Evolutionary conservation across 2,113 vertebrate species (phyloP), one percentile per base, ranked within the genome.

Genomic region (Sciurus niger): DNA sequence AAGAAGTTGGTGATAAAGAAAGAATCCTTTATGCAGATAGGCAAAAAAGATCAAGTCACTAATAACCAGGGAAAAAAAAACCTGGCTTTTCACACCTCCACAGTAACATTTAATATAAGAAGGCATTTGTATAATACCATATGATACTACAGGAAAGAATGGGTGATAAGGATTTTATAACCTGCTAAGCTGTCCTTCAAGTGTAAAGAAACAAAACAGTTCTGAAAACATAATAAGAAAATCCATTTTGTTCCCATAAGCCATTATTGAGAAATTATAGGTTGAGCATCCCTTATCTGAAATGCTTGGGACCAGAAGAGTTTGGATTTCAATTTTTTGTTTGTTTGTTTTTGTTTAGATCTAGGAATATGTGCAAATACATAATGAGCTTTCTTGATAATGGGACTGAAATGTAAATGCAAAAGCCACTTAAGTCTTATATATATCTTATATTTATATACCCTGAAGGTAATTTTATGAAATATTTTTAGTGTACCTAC

Each of bases 161-260:
- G 25, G 55, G 20, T 91, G 55, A 82, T 55, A 84, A 84, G 77
- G 28, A 76, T 87, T 94, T 70, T 90, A 55, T 91, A 77, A 77
- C 30, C 55, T 87, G 22, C 43, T 84, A 70, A 95, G 51, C 40
- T 84, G 8, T 55, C 88, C 51, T 90, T 82, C n/a, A 46, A 65
- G 7, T 48, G 5, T 74, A 92, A 90, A 87, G 43, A 51, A 95
- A 76, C 9, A 85, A 78, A 94, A 32, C 79, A 90, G 58, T 84
- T 88, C 48, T 96, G 9, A 84, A 97, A 89, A 93, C 67, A 34
- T 5, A 84, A 6, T 53, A 80, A 84, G 48, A 94, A 93, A 95
- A 93, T 7, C 25, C 60, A 80, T 46, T 13, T 70, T 89, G 40
- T 87, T 86, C 13, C 16, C 79, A 79, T 32, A 30, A 90, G 7